Evolutionary conservation across 2,113 vertebrate genomes (phyloP).

Genomic region (Osmerus mordax): DNA sequence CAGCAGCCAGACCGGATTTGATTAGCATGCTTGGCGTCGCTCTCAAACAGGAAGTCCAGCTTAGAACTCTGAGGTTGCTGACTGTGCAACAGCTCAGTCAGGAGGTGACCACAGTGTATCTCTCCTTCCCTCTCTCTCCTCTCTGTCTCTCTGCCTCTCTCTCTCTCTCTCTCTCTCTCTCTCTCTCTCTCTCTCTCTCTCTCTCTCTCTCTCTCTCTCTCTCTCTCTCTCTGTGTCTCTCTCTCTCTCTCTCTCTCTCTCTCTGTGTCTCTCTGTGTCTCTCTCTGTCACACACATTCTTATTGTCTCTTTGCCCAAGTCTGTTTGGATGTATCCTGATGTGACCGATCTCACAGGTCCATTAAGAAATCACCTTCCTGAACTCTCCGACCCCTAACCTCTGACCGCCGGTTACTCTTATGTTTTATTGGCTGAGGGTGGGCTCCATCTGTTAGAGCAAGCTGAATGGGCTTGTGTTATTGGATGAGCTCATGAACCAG

Average conservation of each 20-base stretch:
- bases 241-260: neutral
- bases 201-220: too few species aligned
- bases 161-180: neutral
- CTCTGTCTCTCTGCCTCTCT: too few species aligned
- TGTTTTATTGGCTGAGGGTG: neutral
- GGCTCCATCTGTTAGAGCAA: neutral
- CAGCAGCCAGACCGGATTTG: too few species aligned
- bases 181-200: too few species aligned
- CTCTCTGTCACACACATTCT: constrained; percentile 41
- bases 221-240: neutral
- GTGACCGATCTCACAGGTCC: constrained; percentile 8
- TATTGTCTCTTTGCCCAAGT: constrained; percentile 1
- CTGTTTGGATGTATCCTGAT: neutral
- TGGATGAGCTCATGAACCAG: constrained; percentile 35
- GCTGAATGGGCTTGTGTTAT: neutral
- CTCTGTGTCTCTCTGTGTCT: constrained; percentile 30
- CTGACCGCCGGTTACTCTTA: neutral
- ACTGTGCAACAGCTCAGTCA: too few species aligned
- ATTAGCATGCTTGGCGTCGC: neutral
- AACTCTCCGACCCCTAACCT: constrained; percentile 31
- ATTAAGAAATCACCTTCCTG: neutral
- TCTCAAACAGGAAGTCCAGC: neutral
- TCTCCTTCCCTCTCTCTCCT: neutral
- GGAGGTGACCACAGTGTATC: neutral
- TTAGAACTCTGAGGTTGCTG: neutral